Evolutionary conservation across 2,888 invertebrate species (phyloP), one percentile per base, ranked within the genome.

Genomic region (Habrosyne pyritoides): DNA sequence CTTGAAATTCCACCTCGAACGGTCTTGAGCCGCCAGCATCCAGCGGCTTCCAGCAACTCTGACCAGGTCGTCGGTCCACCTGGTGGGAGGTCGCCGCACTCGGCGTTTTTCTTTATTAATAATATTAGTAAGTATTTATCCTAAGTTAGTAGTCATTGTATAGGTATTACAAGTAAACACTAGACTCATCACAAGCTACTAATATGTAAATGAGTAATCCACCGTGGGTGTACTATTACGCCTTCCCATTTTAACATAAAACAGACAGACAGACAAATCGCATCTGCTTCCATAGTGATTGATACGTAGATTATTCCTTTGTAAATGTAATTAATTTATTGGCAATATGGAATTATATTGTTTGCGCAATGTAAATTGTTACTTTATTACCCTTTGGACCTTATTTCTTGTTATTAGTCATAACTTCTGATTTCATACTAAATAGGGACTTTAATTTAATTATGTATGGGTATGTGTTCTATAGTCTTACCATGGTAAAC

Each of bases 211-310:
- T 59, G 3, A 63, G 21, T 42, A 18, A 42, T 42, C 18, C 8
- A n/a, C 4, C 10, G 3, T 14, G 66, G 52, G 63, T 66, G 57
- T 66, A 69, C 57, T 57, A 66, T 68, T 57, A 57, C 59, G 50
- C 56, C 48, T 46, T 42, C 42, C 47, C 10, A 2, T 54, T 56
- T 55, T 61, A 69, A 56, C 22, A 61, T 57, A 33, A 58, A 52
- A 18, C 59, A 63, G 59, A 57, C 50, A 69, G 66, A 66, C 67
- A 60, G 60, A 72, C 73, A 70, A 70, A 71, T 66, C 51, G 61
- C 60, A 59, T 59, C 57, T 59, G 59, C 61, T 52, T 59, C 67
- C 53, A 62, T 36, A 21, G 28, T 72, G 67, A 72, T 72, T 67
- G 66, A 72, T 66, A 14, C 56, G 47, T 56, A 59, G 63, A 72